Percentiles rank a stretch among this genome's conserved stretches.
Conservation (phyloP, 2,797 vertebrate species). For the Pithecia hirsuta region DNA sequence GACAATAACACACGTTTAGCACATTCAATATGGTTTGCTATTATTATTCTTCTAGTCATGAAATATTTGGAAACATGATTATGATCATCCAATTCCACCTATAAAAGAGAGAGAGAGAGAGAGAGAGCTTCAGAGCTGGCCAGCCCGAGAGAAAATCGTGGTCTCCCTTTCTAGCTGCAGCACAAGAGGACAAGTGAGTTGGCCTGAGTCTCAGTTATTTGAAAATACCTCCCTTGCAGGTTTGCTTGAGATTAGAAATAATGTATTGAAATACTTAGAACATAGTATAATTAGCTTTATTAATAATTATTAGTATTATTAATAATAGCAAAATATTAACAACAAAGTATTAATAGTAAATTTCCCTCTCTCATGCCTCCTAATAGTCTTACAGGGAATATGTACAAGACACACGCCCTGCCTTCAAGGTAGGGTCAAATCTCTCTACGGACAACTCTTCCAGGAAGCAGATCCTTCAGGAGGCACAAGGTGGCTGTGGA, state of each 20-base stretch:
- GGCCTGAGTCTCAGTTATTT: not conserved
- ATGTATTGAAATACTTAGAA: not conserved
- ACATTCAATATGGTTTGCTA: not conserved
- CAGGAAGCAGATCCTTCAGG: not conserved
- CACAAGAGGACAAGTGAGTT: not conserved
- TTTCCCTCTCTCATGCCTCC: not conserved
- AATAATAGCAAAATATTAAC: not conserved
- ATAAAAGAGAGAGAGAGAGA: not conserved
- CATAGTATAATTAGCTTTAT: not conserved
- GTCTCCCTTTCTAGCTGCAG: not conserved
- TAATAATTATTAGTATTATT: not conserved
- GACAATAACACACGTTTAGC: not conserved
- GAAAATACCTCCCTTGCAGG: not conserved
- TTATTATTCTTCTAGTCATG: not conserved
- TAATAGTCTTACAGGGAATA: not conserved
- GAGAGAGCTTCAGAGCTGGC: not conserved
- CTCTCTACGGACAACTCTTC: not conserved
- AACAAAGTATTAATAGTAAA: not conserved
- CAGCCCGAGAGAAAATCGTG: not conserved
- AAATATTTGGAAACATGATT: constrained; percentile 15
- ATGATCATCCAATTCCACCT: not conserved
- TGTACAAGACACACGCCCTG: rapidly evolving
- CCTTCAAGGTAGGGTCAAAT: not conserved
- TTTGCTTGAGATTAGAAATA: not conserved
- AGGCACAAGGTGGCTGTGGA: not conserved